Percentiles rank a stretch among this genome's conserved stretches.
Conservation (phyloP, 92 coral and sea anemone species). For the Epizoanthus rinbou region DNA sequence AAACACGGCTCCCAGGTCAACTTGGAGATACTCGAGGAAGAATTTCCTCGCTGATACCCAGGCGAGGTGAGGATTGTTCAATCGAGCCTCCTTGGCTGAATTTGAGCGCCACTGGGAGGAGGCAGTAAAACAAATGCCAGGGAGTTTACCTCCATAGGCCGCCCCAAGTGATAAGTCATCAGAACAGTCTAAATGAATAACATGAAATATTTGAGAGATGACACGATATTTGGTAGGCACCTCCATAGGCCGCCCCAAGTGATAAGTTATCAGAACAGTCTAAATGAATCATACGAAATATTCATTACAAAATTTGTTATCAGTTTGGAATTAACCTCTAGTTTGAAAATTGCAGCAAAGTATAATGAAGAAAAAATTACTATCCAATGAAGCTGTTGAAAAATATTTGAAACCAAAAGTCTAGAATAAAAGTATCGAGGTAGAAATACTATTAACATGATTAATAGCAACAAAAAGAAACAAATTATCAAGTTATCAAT, state of each 20-base stretch:
- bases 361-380: too few species aligned
- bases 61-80: not conserved
- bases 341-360: too few species aligned
- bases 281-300: not conserved
- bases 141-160: not conserved
- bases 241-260: conserved; percentile 1
- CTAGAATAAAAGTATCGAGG: too few species aligned
- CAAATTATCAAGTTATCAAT: too few species aligned
- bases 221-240: not conserved
- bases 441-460: too few species aligned
- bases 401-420: too few species aligned
- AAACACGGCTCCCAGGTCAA: not conserved
- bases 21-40: not conserved
- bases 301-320: too few species aligned
- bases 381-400: too few species aligned
- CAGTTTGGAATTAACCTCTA: too few species aligned
- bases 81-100: not conserved
- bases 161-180: not conserved
- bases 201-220: not conserved
- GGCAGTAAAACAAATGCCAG: not conserved
- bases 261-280: not conserved
- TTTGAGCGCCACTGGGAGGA: not conserved
- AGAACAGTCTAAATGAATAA: not conserved
- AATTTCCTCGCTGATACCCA: not conserved
- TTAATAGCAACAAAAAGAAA: too few species aligned